phyloP scores from a whole-genome alignment of 2,113 vertebrate genomes.

The Callopanchax toddi region DNA sequence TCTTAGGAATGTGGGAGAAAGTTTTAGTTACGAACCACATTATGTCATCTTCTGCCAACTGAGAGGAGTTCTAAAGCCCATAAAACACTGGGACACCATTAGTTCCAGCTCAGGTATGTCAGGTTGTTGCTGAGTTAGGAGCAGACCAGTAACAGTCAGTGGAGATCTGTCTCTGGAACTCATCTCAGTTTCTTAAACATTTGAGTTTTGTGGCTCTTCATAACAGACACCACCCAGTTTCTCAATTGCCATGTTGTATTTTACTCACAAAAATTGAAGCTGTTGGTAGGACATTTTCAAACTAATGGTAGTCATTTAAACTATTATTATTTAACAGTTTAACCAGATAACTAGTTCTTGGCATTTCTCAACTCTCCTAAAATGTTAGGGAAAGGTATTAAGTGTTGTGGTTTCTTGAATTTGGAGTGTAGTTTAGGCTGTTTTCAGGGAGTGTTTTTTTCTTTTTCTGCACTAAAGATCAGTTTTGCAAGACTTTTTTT shows the following conservation, averaged over 20 bases:
- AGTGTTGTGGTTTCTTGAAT: no score
- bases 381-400: no score
- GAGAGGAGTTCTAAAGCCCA: conserved; percentile 15
- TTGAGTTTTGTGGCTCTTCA: not conserved
- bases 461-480: no score
- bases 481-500: no score
- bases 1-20: conserved; percentile 53
- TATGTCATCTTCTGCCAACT: conserved; percentile 30
- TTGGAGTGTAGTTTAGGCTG: no score
- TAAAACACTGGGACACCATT: conserved; percentile 17
- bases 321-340: no score
- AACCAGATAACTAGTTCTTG: no score
- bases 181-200: not conserved
- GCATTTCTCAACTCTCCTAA: no score
- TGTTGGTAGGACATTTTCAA: conserved; percentile 9
- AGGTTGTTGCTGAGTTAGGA: not conserved
- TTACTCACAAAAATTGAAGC: not conserved
- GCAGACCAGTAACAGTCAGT: not conserved
- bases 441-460: no score
- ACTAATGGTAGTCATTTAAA: no score
- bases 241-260: not conserved
- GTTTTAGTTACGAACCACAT: conserved; percentile 50
- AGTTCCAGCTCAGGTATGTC: conserved; percentile 46
- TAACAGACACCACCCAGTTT: not conserved
- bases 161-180: not conserved